These are phyloP conservation scores for Pelvicachromis taeniatus DNA, from an alignment of 2,113 vertebrate genomes.

Conservation along the genomic window DNA sequence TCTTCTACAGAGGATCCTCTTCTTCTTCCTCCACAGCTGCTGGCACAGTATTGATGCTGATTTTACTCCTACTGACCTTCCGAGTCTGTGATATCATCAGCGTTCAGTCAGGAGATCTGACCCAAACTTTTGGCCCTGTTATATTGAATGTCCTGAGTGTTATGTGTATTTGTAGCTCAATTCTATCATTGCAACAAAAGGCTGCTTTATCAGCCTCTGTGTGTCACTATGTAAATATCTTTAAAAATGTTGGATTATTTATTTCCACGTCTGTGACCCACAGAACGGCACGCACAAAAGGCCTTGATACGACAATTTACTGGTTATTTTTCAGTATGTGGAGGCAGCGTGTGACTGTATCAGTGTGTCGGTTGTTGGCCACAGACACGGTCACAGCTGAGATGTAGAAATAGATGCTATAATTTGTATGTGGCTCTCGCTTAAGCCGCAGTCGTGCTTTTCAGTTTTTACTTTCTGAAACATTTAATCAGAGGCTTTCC, in stretches of 20 bases:
- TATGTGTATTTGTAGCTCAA: neutral
- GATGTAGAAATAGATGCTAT: conserved; percentile 53
- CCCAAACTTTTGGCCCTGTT: neutral
- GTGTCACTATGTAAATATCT: neutral
- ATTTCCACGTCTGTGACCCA: neutral
- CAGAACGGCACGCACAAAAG: neutral
- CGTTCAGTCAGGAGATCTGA: neutral
- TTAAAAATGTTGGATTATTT: neutral
- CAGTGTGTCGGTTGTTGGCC: neutral
- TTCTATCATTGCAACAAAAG: neutral
- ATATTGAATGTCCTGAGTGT: neutral
- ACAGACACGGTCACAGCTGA: conserved; percentile 12
- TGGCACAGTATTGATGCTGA: neutral
- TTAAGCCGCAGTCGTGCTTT: conserved; percentile 20
- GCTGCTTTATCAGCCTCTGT: neutral
- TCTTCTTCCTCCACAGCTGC: neutral
- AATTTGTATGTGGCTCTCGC: conserved; percentile 26
- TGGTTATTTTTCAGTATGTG: conserved; percentile 1
- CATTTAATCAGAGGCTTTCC: conserved; percentile 4
- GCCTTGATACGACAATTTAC: neutral
- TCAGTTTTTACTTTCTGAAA: neutral
- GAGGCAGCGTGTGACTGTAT: neutral
- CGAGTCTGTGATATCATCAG: conserved; percentile 25
- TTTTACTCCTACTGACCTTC: conserved; percentile 8
- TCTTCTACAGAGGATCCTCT: neutral